phyloP scores from a whole-genome alignment of 2,797 vertebrate genomes.

The Pempheris klunzingeri region DNA sequence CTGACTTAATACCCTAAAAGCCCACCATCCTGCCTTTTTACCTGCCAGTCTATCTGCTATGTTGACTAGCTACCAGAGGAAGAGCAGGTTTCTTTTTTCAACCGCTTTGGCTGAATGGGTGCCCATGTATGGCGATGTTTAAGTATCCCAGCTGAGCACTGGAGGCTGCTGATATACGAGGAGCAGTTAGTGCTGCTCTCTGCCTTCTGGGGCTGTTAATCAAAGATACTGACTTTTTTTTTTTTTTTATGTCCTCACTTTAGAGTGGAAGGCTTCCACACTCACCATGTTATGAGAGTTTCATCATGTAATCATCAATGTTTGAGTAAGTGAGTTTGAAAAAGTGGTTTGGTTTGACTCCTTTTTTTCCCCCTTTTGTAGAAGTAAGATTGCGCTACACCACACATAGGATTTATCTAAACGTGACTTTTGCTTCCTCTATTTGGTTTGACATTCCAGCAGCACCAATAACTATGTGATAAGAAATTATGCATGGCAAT shows the following conservation, averaged over 20 bases:
- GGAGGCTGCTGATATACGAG: constrained; percentile 52
- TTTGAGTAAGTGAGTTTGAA: constrained; percentile 11
- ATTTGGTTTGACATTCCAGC: too few relatives aligned
- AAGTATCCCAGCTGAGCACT: constrained; percentile 45
- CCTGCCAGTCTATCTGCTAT: neutral
- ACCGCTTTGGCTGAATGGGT: constrained; percentile 38
- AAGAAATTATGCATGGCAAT: too few relatives aligned
- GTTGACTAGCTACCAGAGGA: too few relatives aligned
- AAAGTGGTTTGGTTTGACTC: neutral
- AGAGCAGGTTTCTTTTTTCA: constrained; percentile 35
- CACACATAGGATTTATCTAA: neutral
- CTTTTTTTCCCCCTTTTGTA: neutral
- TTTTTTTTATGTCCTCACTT: constrained; percentile 50
- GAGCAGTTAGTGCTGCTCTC: constrained; percentile 50
- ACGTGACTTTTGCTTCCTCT: neutral
- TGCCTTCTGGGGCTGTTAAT: constrained; percentile 62
- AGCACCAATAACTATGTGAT: too few relatives aligned
- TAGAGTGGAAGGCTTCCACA: constrained; percentile 16
- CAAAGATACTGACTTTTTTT: constrained; percentile 55
- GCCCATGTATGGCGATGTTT: constrained; percentile 46
- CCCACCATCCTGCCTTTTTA: constrained; percentile 11
- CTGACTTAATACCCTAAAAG: constrained; percentile 25
- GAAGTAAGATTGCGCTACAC: neutral
- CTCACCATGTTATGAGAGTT: constrained; percentile 41
- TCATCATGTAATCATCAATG: constrained; percentile 25